Conservation (phyloP, 2,797 vertebrate species). For the Protonibea diacanthus region DNA sequence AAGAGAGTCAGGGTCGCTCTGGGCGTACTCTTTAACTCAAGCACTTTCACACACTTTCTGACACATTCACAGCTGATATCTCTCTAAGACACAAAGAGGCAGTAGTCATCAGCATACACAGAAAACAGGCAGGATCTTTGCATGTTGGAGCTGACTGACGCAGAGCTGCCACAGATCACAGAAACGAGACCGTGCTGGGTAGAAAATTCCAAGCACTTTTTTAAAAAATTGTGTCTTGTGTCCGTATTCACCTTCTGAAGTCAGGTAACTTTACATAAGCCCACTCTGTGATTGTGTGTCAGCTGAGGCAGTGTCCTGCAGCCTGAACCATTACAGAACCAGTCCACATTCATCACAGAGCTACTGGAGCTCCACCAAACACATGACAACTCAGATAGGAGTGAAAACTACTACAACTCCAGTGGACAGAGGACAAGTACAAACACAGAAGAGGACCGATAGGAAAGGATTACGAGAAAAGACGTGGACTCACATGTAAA, state of each 20-base stretch:
- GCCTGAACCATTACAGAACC: slow-evolving; percentile 63
- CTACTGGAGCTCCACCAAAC: slow-evolving; percentile 49
- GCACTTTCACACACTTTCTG: slow-evolving; percentile 46
- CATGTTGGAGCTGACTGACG: slow-evolving; percentile 69
- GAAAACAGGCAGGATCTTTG: slow-evolving; percentile 67
- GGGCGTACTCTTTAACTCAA: slow-evolving; percentile 31
- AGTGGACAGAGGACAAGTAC: slow-evolving; percentile 38
- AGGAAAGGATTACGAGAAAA: slow-evolving; percentile 33
- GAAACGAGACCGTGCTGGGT: slow-evolving; percentile 14
- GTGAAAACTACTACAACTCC: slow-evolving; percentile 29
- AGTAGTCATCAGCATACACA: slow-evolving; percentile 72
- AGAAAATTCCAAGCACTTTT: slow-evolving; percentile 10
- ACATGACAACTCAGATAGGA: slow-evolving; percentile 38
- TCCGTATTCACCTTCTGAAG: slow-evolving; percentile 8
- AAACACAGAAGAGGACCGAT: slow-evolving; percentile 42
- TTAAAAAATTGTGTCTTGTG: background rate
- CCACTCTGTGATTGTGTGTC: slow-evolving; percentile 66
- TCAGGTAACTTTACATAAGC: background rate
- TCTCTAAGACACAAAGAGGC: slow-evolving; percentile 68
- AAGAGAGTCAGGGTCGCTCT: slow-evolving; percentile 35
- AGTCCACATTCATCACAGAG: slow-evolving; percentile 56
- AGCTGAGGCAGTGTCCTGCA: slow-evolving; percentile 74
- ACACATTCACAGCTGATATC: slow-evolving; percentile 56
- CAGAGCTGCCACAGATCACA: slow-evolving; percentile 76
- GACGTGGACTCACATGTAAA: slow-evolving; percentile 70